phyloP scores from a whole-genome alignment of 2,888 invertebrate genomes.

The Rhimphoctona megacephalus region DNA sequence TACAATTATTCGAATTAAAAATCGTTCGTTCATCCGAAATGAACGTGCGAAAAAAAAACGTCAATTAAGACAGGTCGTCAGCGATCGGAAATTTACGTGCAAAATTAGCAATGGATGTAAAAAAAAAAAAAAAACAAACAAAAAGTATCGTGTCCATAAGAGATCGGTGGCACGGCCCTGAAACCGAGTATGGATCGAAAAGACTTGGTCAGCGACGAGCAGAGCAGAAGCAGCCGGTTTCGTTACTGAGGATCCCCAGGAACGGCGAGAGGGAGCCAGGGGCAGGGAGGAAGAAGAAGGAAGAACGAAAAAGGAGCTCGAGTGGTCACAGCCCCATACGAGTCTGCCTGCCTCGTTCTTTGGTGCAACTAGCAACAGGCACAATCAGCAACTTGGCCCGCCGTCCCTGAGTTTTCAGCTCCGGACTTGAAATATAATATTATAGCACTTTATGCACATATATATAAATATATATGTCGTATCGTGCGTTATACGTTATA shows the following conservation, averaged over 20 bases:
- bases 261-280: background rate
- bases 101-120: constrained; percentile 2
- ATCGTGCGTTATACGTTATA: constrained; percentile 68
- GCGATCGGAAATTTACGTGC: background rate
- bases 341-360: constrained; percentile 66
- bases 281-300: background rate
- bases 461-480: constrained; percentile 36
- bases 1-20: background rate
- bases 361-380: constrained; percentile 58
- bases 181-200: constrained; percentile 35
- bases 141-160: background rate
- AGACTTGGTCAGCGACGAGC: constrained; percentile 39
- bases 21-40: background rate
- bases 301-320: constrained; percentile 18
- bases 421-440: constrained; percentile 65
- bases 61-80: background rate
- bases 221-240: constrained; percentile 60
- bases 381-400: constrained; percentile 55
- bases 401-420: constrained; percentile 67
- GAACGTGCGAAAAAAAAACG: background rate
- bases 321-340: constrained; percentile 54
- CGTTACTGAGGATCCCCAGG: background rate
- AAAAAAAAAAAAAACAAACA: background rate
- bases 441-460: constrained; percentile 29
- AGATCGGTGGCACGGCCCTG: constrained; percentile 59